Evolutionary conservation across 1,140 invertebrate species (phyloP), one percentile per base, ranked within the genome.

Genomic region (Danaus plexippus): DNA sequence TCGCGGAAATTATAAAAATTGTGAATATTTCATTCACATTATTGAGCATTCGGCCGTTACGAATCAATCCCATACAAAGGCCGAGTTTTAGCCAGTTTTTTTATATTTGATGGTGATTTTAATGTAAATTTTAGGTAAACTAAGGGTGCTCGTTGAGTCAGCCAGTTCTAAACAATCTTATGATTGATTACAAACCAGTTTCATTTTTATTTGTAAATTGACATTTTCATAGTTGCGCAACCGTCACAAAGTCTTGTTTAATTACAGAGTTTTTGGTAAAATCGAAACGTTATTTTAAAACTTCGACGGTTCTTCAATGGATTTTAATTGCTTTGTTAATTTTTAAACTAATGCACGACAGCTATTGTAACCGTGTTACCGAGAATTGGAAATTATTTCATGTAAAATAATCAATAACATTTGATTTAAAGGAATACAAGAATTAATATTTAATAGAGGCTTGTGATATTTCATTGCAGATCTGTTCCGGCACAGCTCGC

Each of bases 141-240:
- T 76, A 65, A 71, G 72, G 75, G 70, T 61, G 77, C 71, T 77
- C 67, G 76, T 69, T 74, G 68, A 59, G 66, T 72, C 78, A 70
- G 69, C 77, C 76, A 80, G 74, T 69, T 74, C 71, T 77, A 61
- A 64, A 85, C 82, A 87, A 84, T 82, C 81, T 83, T 80, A 63
- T 87, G 81, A 87, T 87, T 87, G 84, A 87, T 87, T 87, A 68
- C 71, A 81, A 85, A 85, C 84, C 83, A 60, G 82, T 87, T 85
- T 68, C 52, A 55, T 56, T 51, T 58, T 45, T 56, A 66, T 60
- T 49, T 47, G 53, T 56, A 66, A 74, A 76, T 71, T 81, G 78
- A 79, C 76, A 43, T 57, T 57, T 57, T 15, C 43, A 49, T 57
- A 49, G 42, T n/a, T 40, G 18, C n/a, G 32, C 10, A 45, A 52